Evolutionary conservation across 2,113 vertebrate species (phyloP).

Genomic region (Labeo rohita): DNA sequence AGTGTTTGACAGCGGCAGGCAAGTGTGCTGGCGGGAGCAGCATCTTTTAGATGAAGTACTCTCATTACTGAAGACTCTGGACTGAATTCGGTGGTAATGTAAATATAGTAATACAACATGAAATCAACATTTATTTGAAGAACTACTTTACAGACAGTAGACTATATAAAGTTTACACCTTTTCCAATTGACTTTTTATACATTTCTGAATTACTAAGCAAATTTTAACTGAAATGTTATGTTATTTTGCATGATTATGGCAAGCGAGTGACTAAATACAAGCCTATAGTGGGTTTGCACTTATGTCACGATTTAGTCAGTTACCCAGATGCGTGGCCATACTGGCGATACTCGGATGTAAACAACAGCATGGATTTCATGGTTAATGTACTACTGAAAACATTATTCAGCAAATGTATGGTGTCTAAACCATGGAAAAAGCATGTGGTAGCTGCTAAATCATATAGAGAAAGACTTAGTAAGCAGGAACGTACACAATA

Average conservation of each 20-base stretch:
- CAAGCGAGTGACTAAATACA: background rate
- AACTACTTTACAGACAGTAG: background rate
- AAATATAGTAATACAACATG: background rate
- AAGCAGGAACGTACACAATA: no score
- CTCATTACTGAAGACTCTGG: constrained; percentile 11
- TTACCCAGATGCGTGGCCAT: no score
- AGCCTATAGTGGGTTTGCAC: no score
- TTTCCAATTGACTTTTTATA: background rate
- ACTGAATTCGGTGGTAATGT: background rate
- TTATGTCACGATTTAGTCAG: no score
- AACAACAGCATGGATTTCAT: no score
- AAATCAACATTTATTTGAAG: background rate
- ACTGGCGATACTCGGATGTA: no score
- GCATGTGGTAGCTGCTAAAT: no score
- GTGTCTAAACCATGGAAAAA: no score
- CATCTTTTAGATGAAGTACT: constrained; percentile 18
- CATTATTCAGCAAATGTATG: no score
- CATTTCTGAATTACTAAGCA: background rate
- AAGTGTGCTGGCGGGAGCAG: constrained; percentile 14
- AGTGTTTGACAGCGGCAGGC: constrained; percentile 28
- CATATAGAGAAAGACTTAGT: no score
- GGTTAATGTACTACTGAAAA: no score
- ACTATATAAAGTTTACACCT: background rate
- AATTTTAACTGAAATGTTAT: background rate
- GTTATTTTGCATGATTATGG: background rate